These are phyloP conservation scores for Eretmochelys imbricata DNA, from an alignment of 2,113 vertebrate species.

Conservation along the genomic window DNA sequence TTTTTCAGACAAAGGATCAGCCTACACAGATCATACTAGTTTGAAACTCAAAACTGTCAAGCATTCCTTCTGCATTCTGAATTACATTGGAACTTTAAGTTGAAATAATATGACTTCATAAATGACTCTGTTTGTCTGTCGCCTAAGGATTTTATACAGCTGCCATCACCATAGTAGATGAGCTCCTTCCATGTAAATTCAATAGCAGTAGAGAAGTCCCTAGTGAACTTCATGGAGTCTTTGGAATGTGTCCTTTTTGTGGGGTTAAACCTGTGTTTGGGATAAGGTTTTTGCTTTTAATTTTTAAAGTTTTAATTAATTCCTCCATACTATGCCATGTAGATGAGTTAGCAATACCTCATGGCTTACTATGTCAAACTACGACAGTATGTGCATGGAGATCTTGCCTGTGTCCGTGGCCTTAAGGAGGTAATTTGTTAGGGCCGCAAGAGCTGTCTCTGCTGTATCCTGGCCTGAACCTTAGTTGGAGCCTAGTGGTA, in stretches of 20 bases:
- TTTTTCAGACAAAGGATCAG: slow-evolving; percentile 29
- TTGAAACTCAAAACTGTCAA: slow-evolving; percentile 18
- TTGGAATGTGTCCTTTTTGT: background rate
- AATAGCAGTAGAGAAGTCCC: background rate
- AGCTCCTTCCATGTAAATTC: accelerated
- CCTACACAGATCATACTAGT: slow-evolving; percentile 5
- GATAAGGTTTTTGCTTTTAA: background rate
- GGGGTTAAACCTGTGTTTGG: background rate
- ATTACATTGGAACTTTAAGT: background rate
- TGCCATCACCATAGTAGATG: background rate
- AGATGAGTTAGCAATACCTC: background rate
- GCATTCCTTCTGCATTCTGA: background rate
- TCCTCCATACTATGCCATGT: background rate
- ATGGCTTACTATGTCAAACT: background rate
- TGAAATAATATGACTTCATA: background rate
- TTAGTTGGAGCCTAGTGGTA: background rate
- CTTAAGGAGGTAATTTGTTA: background rate
- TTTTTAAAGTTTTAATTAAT: background rate
- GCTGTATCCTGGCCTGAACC: background rate
- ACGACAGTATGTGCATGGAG: background rate
- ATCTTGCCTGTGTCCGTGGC: accelerated
- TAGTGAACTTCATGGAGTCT: background rate
- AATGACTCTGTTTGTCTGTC: background rate
- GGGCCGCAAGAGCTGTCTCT: background rate
- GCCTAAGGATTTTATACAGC: background rate